Conservation (phyloP, 2,888 invertebrate genomes). For the Polyploca ridens region DNA sequence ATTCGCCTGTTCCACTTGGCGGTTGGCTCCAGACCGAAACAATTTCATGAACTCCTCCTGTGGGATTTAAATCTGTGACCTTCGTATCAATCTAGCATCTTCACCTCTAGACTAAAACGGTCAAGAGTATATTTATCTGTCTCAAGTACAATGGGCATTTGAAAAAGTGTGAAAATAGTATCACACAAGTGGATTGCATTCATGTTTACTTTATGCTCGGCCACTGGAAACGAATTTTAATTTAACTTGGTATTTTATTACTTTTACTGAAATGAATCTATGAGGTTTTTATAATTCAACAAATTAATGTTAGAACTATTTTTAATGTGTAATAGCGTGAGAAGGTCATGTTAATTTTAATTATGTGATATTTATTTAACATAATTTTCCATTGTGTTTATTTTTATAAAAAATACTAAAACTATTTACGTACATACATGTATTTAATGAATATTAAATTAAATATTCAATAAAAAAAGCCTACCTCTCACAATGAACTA, state of each 20-base stretch:
- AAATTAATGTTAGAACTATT: no score
- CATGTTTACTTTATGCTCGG: not conserved
- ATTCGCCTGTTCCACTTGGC: not conserved
- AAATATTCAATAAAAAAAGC: no score
- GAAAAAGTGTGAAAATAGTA: constrained; percentile 5
- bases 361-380: no score
- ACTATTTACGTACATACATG: no score
- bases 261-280: no score
- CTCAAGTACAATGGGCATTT: not conserved
- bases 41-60: constrained; percentile 28
- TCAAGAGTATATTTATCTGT: constrained; percentile 18
- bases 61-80: constrained; percentile 29
- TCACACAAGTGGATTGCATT: not conserved
- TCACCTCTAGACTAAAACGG: constrained; percentile 26
- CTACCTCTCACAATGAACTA: no score
- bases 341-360: no score
- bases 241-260: not conserved
- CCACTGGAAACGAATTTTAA: not conserved
- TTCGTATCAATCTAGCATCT: constrained; percentile 15
- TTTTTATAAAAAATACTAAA: no score
- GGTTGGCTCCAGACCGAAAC: constrained; percentile 11
- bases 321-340: no score
- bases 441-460: no score
- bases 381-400: no score
- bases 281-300: no score